phyloP scores from a whole-genome alignment of 2,888 invertebrate genomes.

The Cataglyphis livida region DNA sequence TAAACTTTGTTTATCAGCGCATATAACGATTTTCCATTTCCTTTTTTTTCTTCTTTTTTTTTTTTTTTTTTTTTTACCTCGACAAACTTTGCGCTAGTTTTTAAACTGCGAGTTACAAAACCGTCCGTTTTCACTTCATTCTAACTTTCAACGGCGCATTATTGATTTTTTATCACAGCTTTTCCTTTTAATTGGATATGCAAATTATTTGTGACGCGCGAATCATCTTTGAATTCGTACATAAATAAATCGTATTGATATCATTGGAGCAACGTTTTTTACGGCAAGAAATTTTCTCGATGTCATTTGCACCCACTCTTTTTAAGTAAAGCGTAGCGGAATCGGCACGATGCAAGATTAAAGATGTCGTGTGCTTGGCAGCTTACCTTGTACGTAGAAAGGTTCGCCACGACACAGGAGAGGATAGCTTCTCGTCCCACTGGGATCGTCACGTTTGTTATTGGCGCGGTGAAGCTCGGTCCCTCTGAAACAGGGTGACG shows the following conservation, averaged over 20 bases:
- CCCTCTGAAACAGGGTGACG: conserved; percentile 88
- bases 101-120: conserved; percentile 8
- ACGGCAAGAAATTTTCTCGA: neutral
- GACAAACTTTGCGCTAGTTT: conserved; percentile 12
- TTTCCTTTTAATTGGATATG: neutral
- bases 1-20: conserved; percentile 59
- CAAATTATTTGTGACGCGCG: neutral
- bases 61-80: conserved; percentile 15
- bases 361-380: conserved; percentile 58
- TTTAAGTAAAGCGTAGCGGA: conserved; percentile 18
- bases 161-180: neutral
- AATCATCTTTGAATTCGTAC: neutral
- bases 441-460: conserved; percentile 93
- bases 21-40: conserved; percentile 47
- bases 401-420: conserved; percentile 94
- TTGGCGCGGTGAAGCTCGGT: conserved; percentile 93
- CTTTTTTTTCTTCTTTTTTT: conserved; percentile 1
- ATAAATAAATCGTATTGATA: neutral
- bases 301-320: neutral
- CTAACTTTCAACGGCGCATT: neutral
- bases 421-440: conserved; percentile 94
- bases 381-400: conserved; percentile 93
- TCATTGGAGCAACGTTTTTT: neutral
- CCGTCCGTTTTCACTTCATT: conserved; percentile 19
- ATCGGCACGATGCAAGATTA: conserved; percentile 40